phyloP scores from a whole-genome alignment of 2,888 invertebrate species.

The Argyresthia albistria region DNA sequence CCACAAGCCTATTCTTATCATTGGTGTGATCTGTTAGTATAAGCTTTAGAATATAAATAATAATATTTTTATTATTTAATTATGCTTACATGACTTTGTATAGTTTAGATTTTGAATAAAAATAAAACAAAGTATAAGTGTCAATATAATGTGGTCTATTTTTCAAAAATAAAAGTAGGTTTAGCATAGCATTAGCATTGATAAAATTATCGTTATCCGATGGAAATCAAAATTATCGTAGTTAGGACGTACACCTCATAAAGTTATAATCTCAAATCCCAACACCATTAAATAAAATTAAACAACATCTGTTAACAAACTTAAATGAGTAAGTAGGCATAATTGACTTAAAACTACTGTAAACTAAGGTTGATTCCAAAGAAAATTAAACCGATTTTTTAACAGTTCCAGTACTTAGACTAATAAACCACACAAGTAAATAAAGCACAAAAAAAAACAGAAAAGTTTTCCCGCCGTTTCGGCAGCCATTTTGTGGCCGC shows the following conservation, averaged over 20 bases:
- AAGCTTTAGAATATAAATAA: constrained; percentile 16
- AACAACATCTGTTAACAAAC: not conserved
- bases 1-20: no score
- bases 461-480: constrained; percentile 25
- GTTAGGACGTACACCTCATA: no score
- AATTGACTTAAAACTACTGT: not conserved
- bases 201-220: not conserved
- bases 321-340: not conserved
- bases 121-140: constrained; percentile 12
- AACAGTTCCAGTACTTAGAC: no score
- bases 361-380: no score
- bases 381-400: no score
- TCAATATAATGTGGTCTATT: constrained; percentile 17
- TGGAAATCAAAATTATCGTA: not conserved
- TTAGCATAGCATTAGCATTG: constrained; percentile 4
- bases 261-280: not conserved
- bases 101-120: constrained; percentile 8
- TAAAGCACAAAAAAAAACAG: not conserved
- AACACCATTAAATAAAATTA: not conserved
- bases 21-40: constrained; percentile 38
- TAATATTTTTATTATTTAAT: not conserved
- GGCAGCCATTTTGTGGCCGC: constrained; percentile 21
- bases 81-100: not conserved
- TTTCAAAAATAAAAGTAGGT: not conserved
- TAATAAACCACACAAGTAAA: not conserved